Evolutionary conservation across 1,140 invertebrate species (phyloP), one percentile per base, ranked within the genome.

Genomic region (Drosophila auraria): DNA sequence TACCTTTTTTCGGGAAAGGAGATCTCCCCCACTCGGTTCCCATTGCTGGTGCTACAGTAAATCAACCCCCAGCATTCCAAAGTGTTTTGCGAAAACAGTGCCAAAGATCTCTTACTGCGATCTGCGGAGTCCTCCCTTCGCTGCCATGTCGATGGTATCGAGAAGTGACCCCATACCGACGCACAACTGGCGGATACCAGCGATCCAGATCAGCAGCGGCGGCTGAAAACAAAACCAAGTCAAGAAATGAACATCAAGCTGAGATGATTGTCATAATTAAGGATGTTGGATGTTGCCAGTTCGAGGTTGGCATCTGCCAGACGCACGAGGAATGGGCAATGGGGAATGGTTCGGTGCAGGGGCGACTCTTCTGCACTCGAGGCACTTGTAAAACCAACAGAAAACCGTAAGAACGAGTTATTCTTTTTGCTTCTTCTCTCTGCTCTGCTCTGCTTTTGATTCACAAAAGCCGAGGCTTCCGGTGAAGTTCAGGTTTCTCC

Each of bases 241-340:
- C 75, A 61, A 78, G 50, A 81, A 71, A 82, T 73, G 79, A 80
- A 65, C 78, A 78, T 84, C 81, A 80, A 81, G 73, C 84, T 75
- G 84, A 65, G 84, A 80, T 90, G 86, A 90, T 89, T 90, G 84
- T 89, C 86, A 89, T 89, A 90, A 89, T 89, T 89, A 90, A 90
- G 86, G 84, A 89, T 90, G 84, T 79, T 89, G 86, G 77, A 72
- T 84, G 83, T 69, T 60, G 47, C 9, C 54, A 57, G 54, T 40
- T 57, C 54, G 36, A 68, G 23, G 74, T 62, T 89, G 81, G 86
- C 86, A 87, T 89, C 71, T 73, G 81, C 78, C 83, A 83, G 82
- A 84, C 68, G 54, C 50, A 75, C 33, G 59, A 33, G 56, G 66
- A 57, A 38, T n/a, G 23, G 20, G 20, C 20, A 20, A 20, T 20